Conservation (phyloP, 2,113 vertebrate genomes). For the Paramormyrops kingsleyae region DNA sequence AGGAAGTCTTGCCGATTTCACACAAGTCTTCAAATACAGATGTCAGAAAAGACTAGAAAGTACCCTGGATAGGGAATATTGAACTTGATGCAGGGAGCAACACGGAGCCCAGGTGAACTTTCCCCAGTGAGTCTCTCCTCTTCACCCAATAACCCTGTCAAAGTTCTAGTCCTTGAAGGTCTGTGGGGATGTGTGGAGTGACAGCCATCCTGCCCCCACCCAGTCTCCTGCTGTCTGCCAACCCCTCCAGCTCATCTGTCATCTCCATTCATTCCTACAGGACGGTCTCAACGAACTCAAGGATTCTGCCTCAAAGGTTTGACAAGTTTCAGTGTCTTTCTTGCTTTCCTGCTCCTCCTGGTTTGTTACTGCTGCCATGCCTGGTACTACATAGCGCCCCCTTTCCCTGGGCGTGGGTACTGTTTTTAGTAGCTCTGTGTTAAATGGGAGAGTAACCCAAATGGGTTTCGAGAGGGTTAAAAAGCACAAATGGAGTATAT, state of each 20-base stretch:
- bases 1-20: not conserved
- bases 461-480: not conserved
- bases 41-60: not conserved
- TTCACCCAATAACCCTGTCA: conserved; percentile 42
- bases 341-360: not conserved
- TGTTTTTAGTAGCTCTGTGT: not conserved
- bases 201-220: conserved; percentile 62
- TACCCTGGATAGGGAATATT: not conserved
- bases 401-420: not conserved
- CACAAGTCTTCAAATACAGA: not conserved
- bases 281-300: conserved; percentile 98
- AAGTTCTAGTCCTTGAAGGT: conserved; percentile 77
- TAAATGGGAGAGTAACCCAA: not conserved
- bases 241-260: conserved; percentile 93
- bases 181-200: conserved; percentile 64
- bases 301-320: conserved; percentile 95
- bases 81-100: not conserved
- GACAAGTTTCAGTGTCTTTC: conserved; percentile 47
- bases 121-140: conserved; percentile 10
- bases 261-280: conserved; percentile 99
- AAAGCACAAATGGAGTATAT: not conserved
- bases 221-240: conserved; percentile 66
- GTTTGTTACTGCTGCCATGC: not conserved
- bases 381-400: not conserved
- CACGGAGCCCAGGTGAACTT: conserved; percentile 1